Base-by-base conservation (phyloP, 2,797 vertebrate species). In the Fringilla coelebs region DNA sequence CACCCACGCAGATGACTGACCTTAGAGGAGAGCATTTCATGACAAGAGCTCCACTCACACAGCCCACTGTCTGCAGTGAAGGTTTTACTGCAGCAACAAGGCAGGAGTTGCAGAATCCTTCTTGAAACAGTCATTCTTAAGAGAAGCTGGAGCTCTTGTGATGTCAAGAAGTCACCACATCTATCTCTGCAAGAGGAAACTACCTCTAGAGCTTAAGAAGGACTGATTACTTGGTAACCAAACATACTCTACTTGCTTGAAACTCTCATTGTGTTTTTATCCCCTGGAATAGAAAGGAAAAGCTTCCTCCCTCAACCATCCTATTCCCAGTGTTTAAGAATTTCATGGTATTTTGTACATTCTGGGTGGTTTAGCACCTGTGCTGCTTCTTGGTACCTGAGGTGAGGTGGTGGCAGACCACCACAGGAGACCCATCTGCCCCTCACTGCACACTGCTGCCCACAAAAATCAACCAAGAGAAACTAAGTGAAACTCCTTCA, bases 11-110 rank as follows among this genome's bases (percentile, higher is more conserved):
- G 83, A 89, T 67, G 43, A 74, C 6, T 80, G 93, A 82, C 79
- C 85, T 94, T 6, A 60, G 46, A 80, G 67, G 40, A 74, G 6
- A 62, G 13, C 38, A 36, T 34, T 91, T 79, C 58, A 4, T 17
- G 91, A 84, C 80, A 93, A 90, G n/a, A 75, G 55, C 66, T 91
- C 66, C 67, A 88, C 80, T 82, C 80, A 81, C 36, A 61, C 43
- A 74, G 49, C n/a, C 61, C 24, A 60, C 49, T 73, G 72, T 29
- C 48, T 75, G 62, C 28, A 90, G 13, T 8, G 20, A 78, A 65
- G 67, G 55, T 14, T 88, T 55, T 70, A 40, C 40, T 84, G 48
- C 77, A 91, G 77, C 62, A 79, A 48, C 45, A 48, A 63, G 72
- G 54, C 34, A 84, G 40, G 45, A 91, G 31, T 17, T 85, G 78